Evolutionary conservation across 1,140 invertebrate species (phyloP), one percentile per base, ranked within the genome.

Genomic region (Prorops nasuta): DNA sequence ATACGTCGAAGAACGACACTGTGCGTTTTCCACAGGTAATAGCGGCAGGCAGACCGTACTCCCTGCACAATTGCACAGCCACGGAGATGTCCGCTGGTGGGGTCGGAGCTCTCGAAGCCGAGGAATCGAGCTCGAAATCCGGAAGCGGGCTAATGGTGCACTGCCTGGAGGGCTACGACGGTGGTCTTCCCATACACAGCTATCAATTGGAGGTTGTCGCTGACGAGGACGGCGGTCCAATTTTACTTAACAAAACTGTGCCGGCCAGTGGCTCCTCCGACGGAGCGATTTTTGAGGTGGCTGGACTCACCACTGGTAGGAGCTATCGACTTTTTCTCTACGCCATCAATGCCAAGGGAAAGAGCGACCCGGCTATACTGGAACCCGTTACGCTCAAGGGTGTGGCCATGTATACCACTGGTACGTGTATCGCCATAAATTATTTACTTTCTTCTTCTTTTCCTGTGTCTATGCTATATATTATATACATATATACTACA

Each of bases 151-250:
- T 93, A 41, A 81, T 86, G 63, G 86, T 92, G 3, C 84, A 88
- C 34, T 93, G 91, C 62, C 79, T 83, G 19, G 89, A 91, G 71
- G 89, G 89, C 43, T 93, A 91, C 72, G 89, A 92, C 64, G 90
- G 90, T 35, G 90, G 90, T 2, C 78, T 92, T 21, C 86, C 88
- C 3, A 67, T 72, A 12, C 89, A 92, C 69, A 83, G 80, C 44
- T 93, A 92, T 67, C 79, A 90, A 34, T 81, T 92, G 72, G 88
- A 91, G 60, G 78, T 92, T 2, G 80, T 88, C 17, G 46, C 74
- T 38, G 67, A 74, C 17, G 71, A 74, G 17, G 64, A 64, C 32
- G 62, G 57, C 3, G 49, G 51, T 34, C 42, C 51, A 24, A 51
- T 66, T 16, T 28, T 71, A 3, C 12, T 59, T 22, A 74, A 74